Evolutionary conservation across 2,113 vertebrate genomes (phyloP), one percentile per base, ranked within the genome.

Genomic region (Chrysochloris asiatica): DNA sequence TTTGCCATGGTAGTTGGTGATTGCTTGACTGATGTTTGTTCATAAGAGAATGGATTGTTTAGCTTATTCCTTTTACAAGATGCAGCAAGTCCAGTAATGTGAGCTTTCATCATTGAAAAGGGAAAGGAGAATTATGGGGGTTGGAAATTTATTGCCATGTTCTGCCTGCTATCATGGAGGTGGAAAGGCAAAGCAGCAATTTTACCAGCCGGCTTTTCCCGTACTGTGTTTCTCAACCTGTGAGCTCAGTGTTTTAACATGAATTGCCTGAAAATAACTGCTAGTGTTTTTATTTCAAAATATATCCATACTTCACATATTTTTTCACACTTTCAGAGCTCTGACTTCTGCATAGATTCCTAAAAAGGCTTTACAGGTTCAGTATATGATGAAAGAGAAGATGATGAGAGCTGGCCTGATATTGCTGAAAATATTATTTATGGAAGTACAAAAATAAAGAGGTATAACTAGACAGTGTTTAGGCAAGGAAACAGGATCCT

Each of bases 211-310:
- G 54, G 13, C 22, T 59, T 82, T 83, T 71, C 10, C 63, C 65
- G 71, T 30, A 38, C 0, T 84, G 43, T 71, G 3, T 36, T 47
- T 87, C 9, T 77, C 26, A 8, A 26, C 17, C 72, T 83, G 3
- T 6, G 12, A 63, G 17, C n/a, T 78, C 48, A 19, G 8, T 41
- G 72, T 94, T 92, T 85, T 50, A 67, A 59, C 7, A 43, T 33
- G 4, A 83, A 75, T 50, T 92, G 30, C 30, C 73, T 50, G 33
- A 78, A 95, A 92, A 91, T 71, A 95, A 59, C 33, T 26, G 28
- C 4, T n/a, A 72, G 45, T 79, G 36, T 91, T 89, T 82, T 0
- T 72, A 89, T 89, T 93, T 92, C 24, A 77, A 84, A 92, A 82
- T 67, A 14, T 72, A 30, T 54, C 33, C 33, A 2, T 76, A 41